Base-by-base conservation (phyloP, 1,140 invertebrate species). In the Archivesica marissinica region DNA sequence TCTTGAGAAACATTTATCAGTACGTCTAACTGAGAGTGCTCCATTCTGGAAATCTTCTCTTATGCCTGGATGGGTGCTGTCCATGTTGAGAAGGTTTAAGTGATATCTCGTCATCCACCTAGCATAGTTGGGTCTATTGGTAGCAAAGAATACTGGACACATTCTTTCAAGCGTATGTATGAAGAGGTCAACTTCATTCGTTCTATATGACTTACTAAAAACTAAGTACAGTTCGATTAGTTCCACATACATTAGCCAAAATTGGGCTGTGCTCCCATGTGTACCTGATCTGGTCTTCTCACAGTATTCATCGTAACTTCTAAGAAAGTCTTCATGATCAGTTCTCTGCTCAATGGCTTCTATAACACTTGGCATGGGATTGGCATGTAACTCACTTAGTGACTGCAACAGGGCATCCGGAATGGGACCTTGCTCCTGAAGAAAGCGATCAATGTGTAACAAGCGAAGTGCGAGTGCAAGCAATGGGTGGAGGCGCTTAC, bases 401-500 rank as follows among this genome's bases (percentile, higher is more conserved):
- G 6, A 15, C 17, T 15, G 4, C n/a, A 39, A 11, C 33, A 72
- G 30, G 1, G 61, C 38, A 28, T 59, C 54, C 1, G 54, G 54
- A 2, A 61, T 7, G 13, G 47, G 20, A n/a, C 20, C 56, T 20
- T 25, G 52, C 35, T 7, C 25, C n/a, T 59, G 28, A 9, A 66
- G 7, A 38, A 87, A 87, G 39, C 35, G 47, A 88, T 92, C 75
- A 89, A 95, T 94, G 91, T 94, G 93, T 52, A 94, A 64, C 59
- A 93, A 93, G 4, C 91, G 94, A 47, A 95, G 85, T 38, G 87
- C 94, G 35, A 94, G n/a, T 68, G 93, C 76, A 1, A 94, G 39
- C 11, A 95, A 54, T 28, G 93, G 93, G 90, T 95, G 93, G 1
- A 95, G 52, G 41, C 92, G 85, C 86, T 95, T 95, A 68, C 94